Evolutionary conservation across 2,888 invertebrate species (phyloP), one percentile per base, ranked within the genome.

Genomic region (Sphinx pinastri): DNA sequence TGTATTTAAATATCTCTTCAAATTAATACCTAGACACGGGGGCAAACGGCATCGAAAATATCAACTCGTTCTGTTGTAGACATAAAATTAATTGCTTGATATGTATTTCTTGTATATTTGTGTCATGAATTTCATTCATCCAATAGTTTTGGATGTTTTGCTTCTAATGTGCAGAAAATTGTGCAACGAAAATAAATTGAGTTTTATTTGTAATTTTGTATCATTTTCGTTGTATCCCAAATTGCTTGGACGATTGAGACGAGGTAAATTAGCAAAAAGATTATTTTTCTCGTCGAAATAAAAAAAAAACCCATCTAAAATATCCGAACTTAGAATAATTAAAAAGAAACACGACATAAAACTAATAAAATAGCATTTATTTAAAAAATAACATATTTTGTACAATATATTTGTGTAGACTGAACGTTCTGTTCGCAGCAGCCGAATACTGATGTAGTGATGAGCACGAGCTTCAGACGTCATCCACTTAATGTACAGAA

Each of bases 341-440:
- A 73, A 68, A 66, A 66, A 68, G 25, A 73, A 70, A 68, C 68
- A 66, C 58, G 67, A 69, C 13, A 52, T 71, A 84, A 81, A 87
- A 88, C 83, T 76, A 52, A 67, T 54, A 86, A 84, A 85, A 84
- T 83, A 83, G 77, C 77, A 89, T 89, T 88, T 88, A 84, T 85
- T 93, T 87, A 76, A 92, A 89, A 84, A 91, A 58, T 58, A 59
- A 91, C 81, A 77, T 90, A 91, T 74, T 94, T 94, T 88, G 86
- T 87, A 88, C 87, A 88, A 85, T 85, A 82, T 81, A 81, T 58
- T 68, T 57, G 49, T 72, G 70, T 57, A n/a, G 57, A 49, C 55
- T 68, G 71, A 70, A 73, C 72, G 71, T 74, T 73, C 68, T 63
- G 66, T 67, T 16, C 38, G 45, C 45, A 16, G 38, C 60, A 16